Evolutionary conservation across 1,140 invertebrate genomes (phyloP).

Genomic region (Zaprionus africanus): DNA sequence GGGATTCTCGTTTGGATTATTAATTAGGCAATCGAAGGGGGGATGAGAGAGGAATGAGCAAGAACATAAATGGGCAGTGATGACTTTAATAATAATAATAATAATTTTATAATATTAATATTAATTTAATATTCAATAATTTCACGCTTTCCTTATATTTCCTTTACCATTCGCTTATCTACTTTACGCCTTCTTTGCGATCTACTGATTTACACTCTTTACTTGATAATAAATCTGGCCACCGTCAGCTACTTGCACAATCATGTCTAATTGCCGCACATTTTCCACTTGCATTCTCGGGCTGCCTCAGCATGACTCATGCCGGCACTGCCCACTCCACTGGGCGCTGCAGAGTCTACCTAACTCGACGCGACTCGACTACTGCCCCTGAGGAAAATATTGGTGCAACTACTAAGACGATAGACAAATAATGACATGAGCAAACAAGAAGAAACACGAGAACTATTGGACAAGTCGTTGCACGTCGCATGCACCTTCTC

Average conservation of each 20-base stretch:
- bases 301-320: constrained; percentile 62
- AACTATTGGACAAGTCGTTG: constrained; percentile 49
- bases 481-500: constrained; percentile 31
- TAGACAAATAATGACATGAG: constrained; percentile 76
- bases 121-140: neutral
- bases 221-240: constrained; percentile 37
- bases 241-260: constrained; percentile 44
- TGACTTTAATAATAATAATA: neutral
- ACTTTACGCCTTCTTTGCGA: neutral
- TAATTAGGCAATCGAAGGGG: neutral
- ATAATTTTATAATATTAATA: neutral
- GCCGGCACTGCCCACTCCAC: constrained; percentile 20
- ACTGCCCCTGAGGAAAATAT: constrained; percentile 72
- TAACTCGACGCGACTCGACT: constrained; percentile 48
- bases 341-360: neutral
- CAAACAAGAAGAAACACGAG: constrained; percentile 53
- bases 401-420: constrained; percentile 77
- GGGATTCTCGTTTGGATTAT: neutral
- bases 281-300: constrained; percentile 46
- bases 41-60: neutral
- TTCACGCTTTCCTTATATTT: neutral
- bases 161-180: neutral
- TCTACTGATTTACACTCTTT: neutral
- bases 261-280: constrained; percentile 65
- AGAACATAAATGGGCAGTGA: neutral